phyloP scores from a whole-genome alignment of 2,888 invertebrate genomes.

The Empis stercorea region DNA sequence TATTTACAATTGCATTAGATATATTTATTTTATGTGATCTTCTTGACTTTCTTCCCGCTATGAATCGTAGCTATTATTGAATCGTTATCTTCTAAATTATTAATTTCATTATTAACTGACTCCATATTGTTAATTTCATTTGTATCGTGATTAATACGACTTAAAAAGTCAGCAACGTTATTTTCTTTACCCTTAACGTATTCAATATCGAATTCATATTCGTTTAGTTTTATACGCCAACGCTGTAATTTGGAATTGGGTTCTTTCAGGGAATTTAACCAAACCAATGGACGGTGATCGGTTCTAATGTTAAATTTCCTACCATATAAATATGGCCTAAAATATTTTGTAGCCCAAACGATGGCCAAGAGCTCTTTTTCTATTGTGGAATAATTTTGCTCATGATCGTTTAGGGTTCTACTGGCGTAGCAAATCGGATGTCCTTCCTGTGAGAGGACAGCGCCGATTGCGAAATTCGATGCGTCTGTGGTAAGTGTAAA shows the following conservation, averaged over 20 bases:
- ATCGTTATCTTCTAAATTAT: background rate
- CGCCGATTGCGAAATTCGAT: background rate
- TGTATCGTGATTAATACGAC: background rate
- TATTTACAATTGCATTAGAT: background rate
- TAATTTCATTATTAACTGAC: background rate
- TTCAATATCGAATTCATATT: background rate
- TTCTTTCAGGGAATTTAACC: no score
- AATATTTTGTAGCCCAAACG: no score
- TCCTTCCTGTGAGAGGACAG: slow-evolving; percentile 2
- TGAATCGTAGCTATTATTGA: background rate
- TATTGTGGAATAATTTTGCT: no score
- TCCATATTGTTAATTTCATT: background rate
- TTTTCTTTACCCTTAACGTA: background rate
- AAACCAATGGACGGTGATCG: no score
- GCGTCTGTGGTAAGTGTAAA: slow-evolving; percentile 1
- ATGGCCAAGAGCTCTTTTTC: no score
- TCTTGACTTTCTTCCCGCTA: background rate
- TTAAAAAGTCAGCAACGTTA: background rate
- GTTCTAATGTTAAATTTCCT: no score
- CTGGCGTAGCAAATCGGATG: no score
- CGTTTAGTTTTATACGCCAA: no score
- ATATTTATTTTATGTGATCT: background rate
- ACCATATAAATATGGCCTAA: no score
- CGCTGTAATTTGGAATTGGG: no score
- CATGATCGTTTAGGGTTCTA: no score